phyloP scores from a whole-genome alignment of 2,888 invertebrate species.

The Leptura quadrifasciata region DNA sequence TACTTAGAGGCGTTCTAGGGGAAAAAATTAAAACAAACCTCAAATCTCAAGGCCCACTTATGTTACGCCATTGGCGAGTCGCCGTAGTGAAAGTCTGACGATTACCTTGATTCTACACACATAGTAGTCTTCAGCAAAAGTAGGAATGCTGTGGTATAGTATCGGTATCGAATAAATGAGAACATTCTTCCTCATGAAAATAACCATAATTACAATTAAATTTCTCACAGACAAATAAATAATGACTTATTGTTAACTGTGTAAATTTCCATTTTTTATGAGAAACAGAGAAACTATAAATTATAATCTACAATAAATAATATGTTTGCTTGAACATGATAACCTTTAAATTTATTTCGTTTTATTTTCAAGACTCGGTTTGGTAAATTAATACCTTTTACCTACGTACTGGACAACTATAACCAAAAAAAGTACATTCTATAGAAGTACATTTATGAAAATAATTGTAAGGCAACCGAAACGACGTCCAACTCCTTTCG shows the following conservation, averaged over 20 bases:
- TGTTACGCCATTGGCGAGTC: constrained; percentile 41
- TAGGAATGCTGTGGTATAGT: constrained; percentile 34
- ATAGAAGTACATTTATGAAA: too few relatives aligned
- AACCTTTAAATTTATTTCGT: background rate
- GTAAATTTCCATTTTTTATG: constrained; percentile 42
- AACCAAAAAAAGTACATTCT: too few relatives aligned
- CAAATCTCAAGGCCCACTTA: background rate
- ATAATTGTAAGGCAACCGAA: too few relatives aligned
- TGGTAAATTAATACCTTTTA: background rate
- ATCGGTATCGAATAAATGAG: constrained; percentile 18
- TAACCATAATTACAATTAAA: constrained; percentile 36
- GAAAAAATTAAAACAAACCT: too few relatives aligned
- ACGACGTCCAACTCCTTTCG: too few relatives aligned
- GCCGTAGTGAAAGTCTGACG: constrained; percentile 50
- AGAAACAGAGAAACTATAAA: constrained; percentile 26
- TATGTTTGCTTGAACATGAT: background rate
- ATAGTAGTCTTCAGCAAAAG: constrained; percentile 46
- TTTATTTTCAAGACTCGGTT: background rate
- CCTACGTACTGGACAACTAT: too few relatives aligned
- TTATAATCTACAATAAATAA: constrained; percentile 11
- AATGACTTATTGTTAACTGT: constrained; percentile 47
- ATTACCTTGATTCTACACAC: constrained; percentile 50
- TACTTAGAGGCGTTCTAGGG: too few relatives aligned
- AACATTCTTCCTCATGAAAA: constrained; percentile 21
- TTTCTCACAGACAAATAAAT: constrained; percentile 46